Evolutionary conservation across 23 tunicate species (phyloP).

Genomic region (Trididemnum clinides): DNA sequence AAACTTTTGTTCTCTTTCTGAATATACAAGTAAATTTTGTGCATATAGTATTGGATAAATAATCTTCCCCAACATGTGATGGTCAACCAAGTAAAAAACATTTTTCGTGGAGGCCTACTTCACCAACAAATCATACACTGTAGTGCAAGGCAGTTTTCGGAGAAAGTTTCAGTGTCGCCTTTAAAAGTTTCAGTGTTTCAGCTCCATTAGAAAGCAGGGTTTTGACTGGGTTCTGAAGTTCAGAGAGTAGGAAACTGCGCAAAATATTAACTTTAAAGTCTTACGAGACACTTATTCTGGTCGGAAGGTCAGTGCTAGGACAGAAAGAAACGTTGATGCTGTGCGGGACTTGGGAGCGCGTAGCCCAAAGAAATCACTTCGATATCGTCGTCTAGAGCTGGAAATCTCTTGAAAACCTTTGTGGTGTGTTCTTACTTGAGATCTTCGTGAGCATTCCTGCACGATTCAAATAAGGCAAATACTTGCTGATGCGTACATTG

Average conservation of each 20-base stretch:
- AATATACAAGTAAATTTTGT: background rate
- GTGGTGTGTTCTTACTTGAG: background rate
- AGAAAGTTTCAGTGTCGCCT: slow-evolving; percentile 10
- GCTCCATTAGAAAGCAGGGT: background rate
- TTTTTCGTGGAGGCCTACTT: slow-evolving; percentile 17
- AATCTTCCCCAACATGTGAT: background rate
- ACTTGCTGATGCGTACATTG: background rate
- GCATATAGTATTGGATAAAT: background rate
- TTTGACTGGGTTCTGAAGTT: slow-evolving; percentile 25
- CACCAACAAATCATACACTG: slow-evolving; percentile 13
- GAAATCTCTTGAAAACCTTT: background rate
- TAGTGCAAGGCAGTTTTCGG: background rate
- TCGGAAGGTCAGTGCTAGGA: background rate
- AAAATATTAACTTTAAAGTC: background rate
- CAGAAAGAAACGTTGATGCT: background rate
- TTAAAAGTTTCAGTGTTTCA: no score
- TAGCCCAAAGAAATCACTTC: background rate
- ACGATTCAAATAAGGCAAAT: background rate
- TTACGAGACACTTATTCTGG: slow-evolving; percentile 6
- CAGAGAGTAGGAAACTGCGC: background rate
- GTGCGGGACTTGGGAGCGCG: background rate
- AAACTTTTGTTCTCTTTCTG: no score
- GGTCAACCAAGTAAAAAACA: background rate
- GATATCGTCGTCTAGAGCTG: background rate
- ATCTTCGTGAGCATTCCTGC: background rate